These are phyloP conservation scores for Ectemnius lituratus DNA, from an alignment of 2,888 invertebrate genomes.

Conservation along the genomic window DNA sequence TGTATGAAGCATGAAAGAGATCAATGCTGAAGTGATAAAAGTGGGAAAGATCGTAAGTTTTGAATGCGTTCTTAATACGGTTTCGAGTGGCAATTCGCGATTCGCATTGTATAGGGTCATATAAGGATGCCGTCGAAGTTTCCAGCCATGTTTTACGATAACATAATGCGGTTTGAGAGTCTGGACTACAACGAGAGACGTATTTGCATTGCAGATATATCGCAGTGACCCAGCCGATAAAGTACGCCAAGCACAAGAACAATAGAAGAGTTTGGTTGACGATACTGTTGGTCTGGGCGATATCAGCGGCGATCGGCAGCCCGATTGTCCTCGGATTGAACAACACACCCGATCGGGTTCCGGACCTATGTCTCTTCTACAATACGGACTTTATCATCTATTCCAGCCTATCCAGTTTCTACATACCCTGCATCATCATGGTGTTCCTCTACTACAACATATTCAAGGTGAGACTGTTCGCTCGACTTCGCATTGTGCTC, in stretches of 20 bases:
- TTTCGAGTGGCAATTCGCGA: background rate
- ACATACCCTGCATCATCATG: conserved; percentile 99
- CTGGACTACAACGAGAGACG: conserved; percentile 38
- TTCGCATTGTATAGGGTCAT: background rate
- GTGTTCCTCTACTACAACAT: conserved; percentile 98
- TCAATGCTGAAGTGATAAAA: no score
- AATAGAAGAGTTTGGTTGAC: conserved; percentile 96
- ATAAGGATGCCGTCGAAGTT: no score
- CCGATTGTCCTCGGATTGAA: conserved; percentile 98
- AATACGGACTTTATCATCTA: conserved; percentile 99
- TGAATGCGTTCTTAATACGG: no score
- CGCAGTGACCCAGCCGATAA: conserved; percentile 98
- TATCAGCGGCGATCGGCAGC: conserved; percentile 96
- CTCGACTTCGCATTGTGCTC: no score
- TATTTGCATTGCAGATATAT: conserved; percentile 89
- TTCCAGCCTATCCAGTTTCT: conserved; percentile 98
- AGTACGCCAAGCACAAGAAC: conserved; percentile 99
- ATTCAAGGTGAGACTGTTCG: conserved; percentile 87
- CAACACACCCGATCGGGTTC: conserved; percentile 91
- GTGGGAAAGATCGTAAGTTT: no score
- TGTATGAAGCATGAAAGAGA: no score
- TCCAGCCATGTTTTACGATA: background rate
- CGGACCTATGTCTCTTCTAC: conserved; percentile 95
- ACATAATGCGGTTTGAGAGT: conserved; percentile 21
- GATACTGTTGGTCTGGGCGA: conserved; percentile 96